Percentiles rank a stretch among this genome's conserved stretches.
phyloP scores from a whole-genome alignment of 2,113 vertebrate species.

The Salvelinus alpinus region DNA sequence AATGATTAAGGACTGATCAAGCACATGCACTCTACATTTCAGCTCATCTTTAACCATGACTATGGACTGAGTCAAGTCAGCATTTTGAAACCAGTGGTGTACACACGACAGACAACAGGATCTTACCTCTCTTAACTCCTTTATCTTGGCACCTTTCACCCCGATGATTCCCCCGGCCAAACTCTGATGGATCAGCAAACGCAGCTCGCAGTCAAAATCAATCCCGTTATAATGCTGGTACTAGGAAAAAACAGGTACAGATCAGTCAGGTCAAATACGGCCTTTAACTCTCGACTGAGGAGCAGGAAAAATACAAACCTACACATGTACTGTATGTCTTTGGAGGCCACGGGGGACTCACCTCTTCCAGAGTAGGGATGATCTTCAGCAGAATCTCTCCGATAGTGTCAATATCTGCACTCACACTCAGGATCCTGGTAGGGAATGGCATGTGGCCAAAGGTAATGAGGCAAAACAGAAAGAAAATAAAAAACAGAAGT shows the following conservation, averaged over 20 bases:
- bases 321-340: background rate
- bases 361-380: slow-evolving; percentile 97
- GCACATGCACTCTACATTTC: no score
- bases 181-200: slow-evolving; percentile 95
- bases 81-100: no score
- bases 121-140: slow-evolving; percentile 92
- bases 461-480: slow-evolving; percentile 31
- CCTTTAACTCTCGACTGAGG: no score
- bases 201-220: slow-evolving; percentile 95
- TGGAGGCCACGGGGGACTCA: slow-evolving; percentile 57
- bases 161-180: slow-evolving; percentile 97
- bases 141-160: slow-evolving; percentile 98
- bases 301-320: no score
- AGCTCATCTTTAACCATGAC: no score
- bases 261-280: slow-evolving; percentile 8
- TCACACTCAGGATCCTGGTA: slow-evolving; percentile 95
- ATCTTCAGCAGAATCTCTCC: slow-evolving; percentile 98
- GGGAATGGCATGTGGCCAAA: slow-evolving; percentile 63
- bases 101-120: no score
- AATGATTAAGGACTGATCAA: no score
- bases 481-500: slow-evolving; percentile 60
- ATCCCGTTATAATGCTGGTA: slow-evolving; percentile 98
- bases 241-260: slow-evolving; percentile 61
- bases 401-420: slow-evolving; percentile 95
- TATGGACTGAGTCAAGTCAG: no score